Evolutionary conservation across 2,797 vertebrate species (phyloP), one percentile per base, ranked within the genome.

Genomic region (Pagetopsis macropterus): DNA sequence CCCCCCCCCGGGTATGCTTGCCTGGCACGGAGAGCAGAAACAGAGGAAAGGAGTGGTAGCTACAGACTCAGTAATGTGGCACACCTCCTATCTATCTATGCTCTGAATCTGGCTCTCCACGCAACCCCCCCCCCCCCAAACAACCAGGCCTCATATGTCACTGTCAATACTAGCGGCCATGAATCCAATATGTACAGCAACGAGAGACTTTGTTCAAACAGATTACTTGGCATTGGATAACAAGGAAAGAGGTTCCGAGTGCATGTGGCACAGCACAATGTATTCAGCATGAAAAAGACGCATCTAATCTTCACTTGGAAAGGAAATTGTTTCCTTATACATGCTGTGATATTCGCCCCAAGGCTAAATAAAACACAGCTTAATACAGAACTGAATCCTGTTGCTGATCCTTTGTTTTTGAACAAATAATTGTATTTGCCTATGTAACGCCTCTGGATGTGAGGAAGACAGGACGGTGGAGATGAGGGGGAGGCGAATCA

Each of bases 381-480:
- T 84, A 76, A 78, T 78, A 74, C 73, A 59, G 51, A 75, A 44
- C 66, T 65, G 48, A 63, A 84, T 64, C 21, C n/a, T 74, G 81
- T 62, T 66, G 75, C 79, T 84, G 84, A 89, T 79, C 65, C 70
- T 83, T 88, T 87, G 80, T 84, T 80, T 84, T 78, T 65, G 4
- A 87, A 77, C 82, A 89, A 88, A 89, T 89, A 83, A 90, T 81
- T 82, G 82, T 67, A 62, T 87, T 87, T n/a, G 27, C 65, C 65
- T 63, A 64, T 49, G 57, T 56, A 44, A 72, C 0, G 27, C 82
- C 71, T 85, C 13, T 0, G 78, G 72, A 71, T 49, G 51, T 48
- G 76, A 55, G 49, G 37, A 68, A 61, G 52, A 75, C 52, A 50
- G 57, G 45, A 72, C 70, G 69, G 70, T 11, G 49, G 19, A 56